phyloP scores from a whole-genome alignment of 2,113 vertebrate species.

The Ptychochromis oligacanthus region DNA sequence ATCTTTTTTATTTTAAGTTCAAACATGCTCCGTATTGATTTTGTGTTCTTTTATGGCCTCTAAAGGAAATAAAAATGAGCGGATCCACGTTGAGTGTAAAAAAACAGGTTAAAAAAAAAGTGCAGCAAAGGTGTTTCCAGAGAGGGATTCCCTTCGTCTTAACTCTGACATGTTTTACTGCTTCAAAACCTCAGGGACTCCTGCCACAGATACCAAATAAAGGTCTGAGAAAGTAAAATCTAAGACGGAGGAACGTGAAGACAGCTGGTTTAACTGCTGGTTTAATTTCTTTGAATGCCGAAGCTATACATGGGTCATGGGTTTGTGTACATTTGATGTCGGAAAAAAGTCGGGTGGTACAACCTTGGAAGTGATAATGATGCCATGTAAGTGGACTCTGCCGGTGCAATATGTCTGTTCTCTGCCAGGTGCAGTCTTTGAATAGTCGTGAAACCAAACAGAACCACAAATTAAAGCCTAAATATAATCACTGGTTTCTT shows the following conservation, averaged over 20 bases:
- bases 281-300: background rate
- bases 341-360: background rate
- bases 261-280: conserved; percentile 22
- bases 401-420: background rate
- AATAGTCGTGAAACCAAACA: conserved; percentile 32
- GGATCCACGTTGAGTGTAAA: background rate
- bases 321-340: conserved; percentile 8
- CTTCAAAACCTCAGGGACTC: conserved; percentile 6
- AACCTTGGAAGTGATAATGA: background rate
- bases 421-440: conserved; percentile 35
- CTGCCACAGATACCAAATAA: conserved; percentile 1
- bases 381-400: conserved; percentile 5
- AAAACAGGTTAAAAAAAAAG: background rate
- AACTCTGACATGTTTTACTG: conserved; percentile 15
- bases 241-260: conserved; percentile 45
- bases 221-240: conserved; percentile 35
- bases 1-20: conserved; percentile 13
- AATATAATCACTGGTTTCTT: conserved; percentile 56
- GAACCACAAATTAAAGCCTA: conserved; percentile 48
- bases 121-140: conserved; percentile 18
- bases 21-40: background rate
- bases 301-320: background rate
- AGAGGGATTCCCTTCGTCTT: background rate
- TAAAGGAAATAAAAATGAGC: conserved; percentile 21
- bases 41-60: conserved; percentile 11